Evolutionary conservation across 2,888 invertebrate genomes (phyloP).

Genomic region (Lithophane ornitopus): DNA sequence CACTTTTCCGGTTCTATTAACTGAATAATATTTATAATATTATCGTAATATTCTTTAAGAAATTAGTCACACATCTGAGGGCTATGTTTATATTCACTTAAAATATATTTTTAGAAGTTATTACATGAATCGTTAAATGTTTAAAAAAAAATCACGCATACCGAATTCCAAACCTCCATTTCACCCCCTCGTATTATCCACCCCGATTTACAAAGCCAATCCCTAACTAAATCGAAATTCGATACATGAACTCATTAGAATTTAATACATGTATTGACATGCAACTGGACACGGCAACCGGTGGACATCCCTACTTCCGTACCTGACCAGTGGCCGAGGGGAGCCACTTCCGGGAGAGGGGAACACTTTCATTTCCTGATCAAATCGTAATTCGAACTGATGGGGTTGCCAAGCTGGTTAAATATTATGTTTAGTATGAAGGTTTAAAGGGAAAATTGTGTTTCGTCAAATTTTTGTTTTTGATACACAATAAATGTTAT

Average conservation of each 20-base stretch:
- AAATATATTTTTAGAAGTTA: neutral
- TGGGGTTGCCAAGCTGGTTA: slow-evolving; percentile 35
- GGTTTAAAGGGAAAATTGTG: slow-evolving; percentile 16
- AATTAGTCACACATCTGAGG: neutral
- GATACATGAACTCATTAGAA: slow-evolving; percentile 64
- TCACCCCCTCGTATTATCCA: neutral
- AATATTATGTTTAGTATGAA: slow-evolving; percentile 36
- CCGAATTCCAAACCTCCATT: neutral
- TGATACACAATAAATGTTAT: too few relatives aligned
- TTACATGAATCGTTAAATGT: neutral
- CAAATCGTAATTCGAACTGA: slow-evolving; percentile 69
- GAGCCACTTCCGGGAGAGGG: slow-evolving; percentile 79
- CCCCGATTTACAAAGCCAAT: slow-evolving; percentile 26
- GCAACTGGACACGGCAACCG: slow-evolving; percentile 58
- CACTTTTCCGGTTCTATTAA: neutral
- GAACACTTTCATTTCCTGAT: slow-evolving; percentile 74
- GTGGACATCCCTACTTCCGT: slow-evolving; percentile 74
- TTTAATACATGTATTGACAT: slow-evolving; percentile 58
- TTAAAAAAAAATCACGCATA: neutral
- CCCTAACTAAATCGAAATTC: slow-evolving; percentile 63
- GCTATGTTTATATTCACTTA: neutral
- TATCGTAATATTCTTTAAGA: too few relatives aligned
- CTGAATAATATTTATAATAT: too few relatives aligned
- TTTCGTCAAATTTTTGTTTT: neutral
- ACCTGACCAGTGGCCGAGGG: slow-evolving; percentile 70